Evolutionary conservation across 2,797 vertebrate species (phyloP), one percentile per base, ranked within the genome.

Genomic region (Margarornis squamiger): DNA sequence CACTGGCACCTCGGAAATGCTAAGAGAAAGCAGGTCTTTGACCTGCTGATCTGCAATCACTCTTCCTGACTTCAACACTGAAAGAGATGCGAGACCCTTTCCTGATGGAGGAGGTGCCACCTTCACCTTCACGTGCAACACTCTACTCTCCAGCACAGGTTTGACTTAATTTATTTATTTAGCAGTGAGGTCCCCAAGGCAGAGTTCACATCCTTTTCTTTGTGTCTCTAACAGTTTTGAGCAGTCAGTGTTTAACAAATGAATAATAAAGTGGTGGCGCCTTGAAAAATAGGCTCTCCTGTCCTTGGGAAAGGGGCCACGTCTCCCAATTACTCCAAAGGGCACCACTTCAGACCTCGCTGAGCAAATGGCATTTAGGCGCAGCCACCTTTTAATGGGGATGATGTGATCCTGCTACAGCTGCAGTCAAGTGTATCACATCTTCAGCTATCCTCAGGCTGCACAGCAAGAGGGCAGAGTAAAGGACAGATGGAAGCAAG

Each of bases 171-270:
- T 63, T 72, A 62, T 77, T 80, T 86, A 79, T 86, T 90, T 91
- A 77, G 55, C 23, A 0, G 39, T 7, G 32, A 91, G 54, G n/a
- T 94, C 85, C 73, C 86, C n/a, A 55, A 82, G 78, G 93, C 65
- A 86, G 59, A 77, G 41, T 58, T 80, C 70, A 34, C 63, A 67
- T 59, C 68, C 49, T 70, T 62, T 75, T 71, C 72, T 84, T 63
- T 62, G 36, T 1, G 0, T 74, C 38, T 85, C 46, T 48, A 86
- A 71, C 32, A 38, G 54, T 81, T 93, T 58, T 48, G 71, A 93
- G 77, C 67, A 81, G 88, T 71, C 74, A 55, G 15, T 27, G 74
- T 77, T 95, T 87, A 95, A 93, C 89, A 73, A 92, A 94, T 95
- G 85, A 93, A 92, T 90, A 88, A 90, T 66, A 92, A 86, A 86